phyloP scores from a whole-genome alignment of 2,797 vertebrate genomes.

The Lepidocolaptes lacrymiger region DNA sequence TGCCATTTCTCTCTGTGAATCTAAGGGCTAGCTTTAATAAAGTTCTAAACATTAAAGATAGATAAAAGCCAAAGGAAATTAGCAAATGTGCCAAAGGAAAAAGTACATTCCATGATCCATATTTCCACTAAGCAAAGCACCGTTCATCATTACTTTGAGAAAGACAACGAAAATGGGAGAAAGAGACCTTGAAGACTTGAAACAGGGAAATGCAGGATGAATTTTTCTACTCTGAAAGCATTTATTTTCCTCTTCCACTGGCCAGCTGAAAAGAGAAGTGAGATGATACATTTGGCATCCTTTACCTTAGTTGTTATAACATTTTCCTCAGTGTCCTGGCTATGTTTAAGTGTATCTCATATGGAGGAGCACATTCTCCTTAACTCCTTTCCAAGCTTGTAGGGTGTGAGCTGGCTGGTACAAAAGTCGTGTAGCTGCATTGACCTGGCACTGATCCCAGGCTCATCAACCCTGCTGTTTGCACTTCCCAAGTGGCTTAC shows the following conservation, averaged over 20 bases:
- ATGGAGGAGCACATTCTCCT: neutral
- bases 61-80: neutral
- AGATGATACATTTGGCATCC: neutral
- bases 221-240: neutral
- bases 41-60: neutral
- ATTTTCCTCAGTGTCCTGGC: neutral
- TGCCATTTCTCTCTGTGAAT: neutral
- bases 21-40: neutral
- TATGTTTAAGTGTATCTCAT: neutral
- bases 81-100: neutral
- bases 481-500: slow-evolving; percentile 24
- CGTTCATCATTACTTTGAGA: neutral
- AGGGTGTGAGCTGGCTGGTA: neutral
- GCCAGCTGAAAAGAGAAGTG: neutral
- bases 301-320: neutral
- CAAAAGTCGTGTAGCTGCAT: neutral
- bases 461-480: neutral
- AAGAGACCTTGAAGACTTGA: neutral
- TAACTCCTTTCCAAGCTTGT: neutral
- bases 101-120: neutral
- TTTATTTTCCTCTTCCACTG: neutral
- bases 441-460: slow-evolving; percentile 29
- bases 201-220: neutral
- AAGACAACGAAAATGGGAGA: neutral
- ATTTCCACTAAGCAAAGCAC: neutral